A percentile compares a stretch with the other conserved stretches of the same genome.
These are phyloP conservation scores for Tetramorium alpestre DNA, from an alignment of 1,140 invertebrate genomes.

Conservation along the genomic window DNA sequence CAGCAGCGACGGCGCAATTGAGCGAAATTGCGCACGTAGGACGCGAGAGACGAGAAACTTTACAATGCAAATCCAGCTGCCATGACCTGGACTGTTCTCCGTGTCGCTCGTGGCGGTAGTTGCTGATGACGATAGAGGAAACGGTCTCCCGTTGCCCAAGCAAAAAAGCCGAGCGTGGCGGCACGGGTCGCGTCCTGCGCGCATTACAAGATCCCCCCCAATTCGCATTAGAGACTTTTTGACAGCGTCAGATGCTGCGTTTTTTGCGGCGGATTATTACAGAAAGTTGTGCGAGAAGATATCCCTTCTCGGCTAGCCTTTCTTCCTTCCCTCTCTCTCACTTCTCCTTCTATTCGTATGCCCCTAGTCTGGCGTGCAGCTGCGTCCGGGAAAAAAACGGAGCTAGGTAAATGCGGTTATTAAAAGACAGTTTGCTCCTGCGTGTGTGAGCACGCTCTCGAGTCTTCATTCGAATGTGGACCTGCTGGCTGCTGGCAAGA, in stretches of 20 bases:
- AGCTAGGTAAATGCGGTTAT: neutral
- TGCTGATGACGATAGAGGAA: conserved; percentile 47
- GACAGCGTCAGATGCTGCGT: conserved; percentile 69
- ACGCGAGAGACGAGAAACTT: conserved; percentile 62
- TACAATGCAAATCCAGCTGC: conserved; percentile 74
- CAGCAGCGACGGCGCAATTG: conserved; percentile 42
- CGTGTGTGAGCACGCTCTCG: neutral
- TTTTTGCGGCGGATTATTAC: conserved; percentile 72
- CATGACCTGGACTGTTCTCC: conserved; percentile 28
- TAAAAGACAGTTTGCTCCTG: conserved; percentile 33
- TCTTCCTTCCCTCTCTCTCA: neutral
- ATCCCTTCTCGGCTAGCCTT: conserved; percentile 15
- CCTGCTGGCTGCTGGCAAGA: neutral
- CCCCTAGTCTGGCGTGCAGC: neutral
- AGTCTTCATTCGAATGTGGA: conserved; percentile 8
- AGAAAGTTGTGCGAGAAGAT: conserved; percentile 65
- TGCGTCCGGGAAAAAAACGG: neutral
- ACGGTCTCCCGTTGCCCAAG: neutral
- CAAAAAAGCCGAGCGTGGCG: conserved; percentile 37
- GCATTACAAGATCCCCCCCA: conserved; percentile 34
- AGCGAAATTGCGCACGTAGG: conserved; percentile 64
- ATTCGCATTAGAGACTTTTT: conserved; percentile 69
- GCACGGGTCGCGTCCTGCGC: conserved; percentile 28
- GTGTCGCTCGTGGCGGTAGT: conserved; percentile 56
- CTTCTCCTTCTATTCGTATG: neutral